Percentiles rank a stretch among this genome's conserved stretches.
Evolutionary conservation across 2,797 vertebrate species (phyloP).

Genomic region (Onychomys torridus): DNA sequence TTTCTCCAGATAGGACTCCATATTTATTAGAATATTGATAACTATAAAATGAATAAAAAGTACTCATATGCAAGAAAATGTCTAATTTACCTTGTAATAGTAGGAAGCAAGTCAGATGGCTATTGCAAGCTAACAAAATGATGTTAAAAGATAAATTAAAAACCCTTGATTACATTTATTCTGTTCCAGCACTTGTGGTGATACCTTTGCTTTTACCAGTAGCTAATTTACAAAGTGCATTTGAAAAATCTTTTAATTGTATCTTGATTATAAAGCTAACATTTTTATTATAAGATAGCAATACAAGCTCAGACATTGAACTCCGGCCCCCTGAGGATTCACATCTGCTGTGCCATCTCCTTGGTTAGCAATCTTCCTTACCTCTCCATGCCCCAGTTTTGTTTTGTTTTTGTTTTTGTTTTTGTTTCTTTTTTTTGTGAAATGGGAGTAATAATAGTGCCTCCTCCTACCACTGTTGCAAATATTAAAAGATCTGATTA

Average conservation of each 20-base stretch:
- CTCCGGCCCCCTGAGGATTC: background rate
- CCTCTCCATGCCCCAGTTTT: background rate
- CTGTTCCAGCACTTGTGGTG: background rate
- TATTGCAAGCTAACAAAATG: constrained; percentile 68
- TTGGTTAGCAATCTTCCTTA: background rate
- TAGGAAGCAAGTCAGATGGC: constrained; percentile 66
- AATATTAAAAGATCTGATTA: background rate
- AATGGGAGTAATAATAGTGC: background rate
- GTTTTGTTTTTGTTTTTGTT: no score
- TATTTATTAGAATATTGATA: constrained; percentile 79
- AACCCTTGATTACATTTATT: constrained; percentile 52
- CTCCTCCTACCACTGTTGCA: background rate
- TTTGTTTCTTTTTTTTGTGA: background rate
- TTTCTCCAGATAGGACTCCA: background rate
- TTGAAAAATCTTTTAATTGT: background rate
- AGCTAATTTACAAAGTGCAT: constrained; percentile 1
- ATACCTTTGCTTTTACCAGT: background rate
- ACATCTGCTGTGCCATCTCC: background rate
- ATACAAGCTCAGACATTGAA: background rate
- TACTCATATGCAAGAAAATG: constrained; percentile 75
- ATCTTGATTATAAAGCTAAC: background rate
- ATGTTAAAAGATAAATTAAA: constrained; percentile 24
- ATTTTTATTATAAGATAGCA: background rate
- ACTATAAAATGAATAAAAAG: constrained; percentile 74
- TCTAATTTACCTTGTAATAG: constrained; percentile 76